These are phyloP conservation scores for Parnassius mnemosyne DNA, from an alignment of 2,888 invertebrate species.

Conservation along the genomic window DNA sequence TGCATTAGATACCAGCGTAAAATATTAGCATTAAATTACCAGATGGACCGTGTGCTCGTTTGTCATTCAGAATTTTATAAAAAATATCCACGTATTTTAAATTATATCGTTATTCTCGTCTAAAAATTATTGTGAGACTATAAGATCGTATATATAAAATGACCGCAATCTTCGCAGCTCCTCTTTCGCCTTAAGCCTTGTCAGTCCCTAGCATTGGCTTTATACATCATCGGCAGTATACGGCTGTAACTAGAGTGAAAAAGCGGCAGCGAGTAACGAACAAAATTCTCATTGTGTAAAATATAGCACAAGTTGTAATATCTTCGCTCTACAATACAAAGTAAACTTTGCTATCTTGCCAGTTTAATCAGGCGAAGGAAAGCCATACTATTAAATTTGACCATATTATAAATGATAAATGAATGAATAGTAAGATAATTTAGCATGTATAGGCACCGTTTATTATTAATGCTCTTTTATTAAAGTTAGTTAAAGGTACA, in stretches of 20 bases:
- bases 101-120: too few species aligned
- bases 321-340: background rate
- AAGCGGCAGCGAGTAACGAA: background rate
- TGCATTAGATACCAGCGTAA: too few species aligned
- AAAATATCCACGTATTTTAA: too few species aligned
- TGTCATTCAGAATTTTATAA: too few species aligned
- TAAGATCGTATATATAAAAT: too few species aligned
- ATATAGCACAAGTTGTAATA: background rate
- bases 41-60: too few species aligned
- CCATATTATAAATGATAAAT: too few species aligned
- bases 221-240: conserved; percentile 25
- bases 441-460: too few species aligned
- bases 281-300: conserved; percentile 1
- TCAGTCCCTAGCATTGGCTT: conserved; percentile 19
- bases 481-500: too few species aligned
- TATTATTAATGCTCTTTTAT: background rate
- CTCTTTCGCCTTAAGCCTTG: conserved; percentile 20
- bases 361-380: background rate
- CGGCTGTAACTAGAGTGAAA: conserved; percentile 1
- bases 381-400: too few species aligned
- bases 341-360: background rate
- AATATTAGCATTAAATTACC: too few species aligned
- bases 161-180: conserved; percentile 9
- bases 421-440: too few species aligned
- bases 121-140: background rate